Base-by-base conservation (phyloP, 2,113 vertebrate species). In the Epinephelus fuscoguttatus region DNA sequence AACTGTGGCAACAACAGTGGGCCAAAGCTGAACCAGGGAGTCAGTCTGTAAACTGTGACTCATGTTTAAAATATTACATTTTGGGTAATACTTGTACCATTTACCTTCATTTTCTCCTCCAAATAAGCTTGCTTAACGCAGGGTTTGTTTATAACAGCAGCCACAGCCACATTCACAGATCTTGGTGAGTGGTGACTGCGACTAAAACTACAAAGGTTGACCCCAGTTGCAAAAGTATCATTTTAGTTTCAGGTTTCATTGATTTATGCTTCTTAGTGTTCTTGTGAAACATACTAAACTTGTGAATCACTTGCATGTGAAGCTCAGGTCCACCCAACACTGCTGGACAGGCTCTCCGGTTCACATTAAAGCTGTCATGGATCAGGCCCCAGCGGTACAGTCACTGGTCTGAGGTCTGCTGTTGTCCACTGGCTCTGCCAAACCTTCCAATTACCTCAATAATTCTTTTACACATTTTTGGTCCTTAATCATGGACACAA, bases 391-490 rank as follows among this genome's bases (percentile, higher is more conserved):
- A 37, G 59, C 13, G 25, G 45, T 53, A 0, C 17, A 18, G 50
- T 73, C 60, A 66, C 81, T 75, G 62, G 52, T 74, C 52, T 70
- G 78, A 86, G 80, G 56, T 77, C 78, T 81, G 79, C 40, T 80
- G 5, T 81, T 1, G 60, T 88, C 64, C 69, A 60, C 40, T 67
- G 30, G 61, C n/a, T 47, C 72, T 86, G 87, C 78, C 79, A 85
- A 87, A 30, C 21, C 57, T 69, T 75, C 67, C 72, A 70, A 67
- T 84, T 53, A 72, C 68, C 55, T 79, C 63, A 53, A 13, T 27
- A 62, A 79, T 67, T 70, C 71, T 78, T 81, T 72, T 52, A 81
- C 70, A 82, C 84, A 52, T 15, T 73, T 40, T 42, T 55, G 42
- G 42, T 45, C 42, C 42, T 45, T 45, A 42, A 77, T 61, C 55